Percentiles rank a stretch among this genome's conserved stretches.
These are phyloP conservation scores for Calyptommatus sinebrachiatus DNA, from an alignment of 2,113 vertebrate genomes.

Conservation along the genomic window DNA sequence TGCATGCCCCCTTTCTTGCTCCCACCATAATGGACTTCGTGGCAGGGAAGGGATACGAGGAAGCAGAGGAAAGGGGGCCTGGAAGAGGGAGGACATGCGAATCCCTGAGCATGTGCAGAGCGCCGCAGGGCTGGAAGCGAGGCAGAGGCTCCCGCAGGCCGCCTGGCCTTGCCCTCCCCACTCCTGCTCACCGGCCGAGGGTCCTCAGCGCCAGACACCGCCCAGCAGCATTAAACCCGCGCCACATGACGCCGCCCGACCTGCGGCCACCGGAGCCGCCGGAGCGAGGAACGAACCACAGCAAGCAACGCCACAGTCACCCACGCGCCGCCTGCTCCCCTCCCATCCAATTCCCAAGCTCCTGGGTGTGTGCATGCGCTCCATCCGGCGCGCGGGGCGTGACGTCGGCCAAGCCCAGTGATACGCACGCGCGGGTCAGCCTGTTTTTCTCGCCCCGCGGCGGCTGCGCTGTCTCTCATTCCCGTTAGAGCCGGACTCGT, in stretches of 20 bases:
- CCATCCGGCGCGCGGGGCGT: neutral
- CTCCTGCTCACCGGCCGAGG: conserved; percentile 36
- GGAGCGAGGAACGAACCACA: neutral
- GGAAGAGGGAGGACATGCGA: no score
- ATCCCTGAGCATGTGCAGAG: neutral
- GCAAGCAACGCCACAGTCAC: fast-evolving
- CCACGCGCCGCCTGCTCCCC: neutral
- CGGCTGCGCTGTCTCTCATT: no score
- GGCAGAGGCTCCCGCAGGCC: fast-evolving
- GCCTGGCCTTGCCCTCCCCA: neutral
- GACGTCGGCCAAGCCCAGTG: no score
- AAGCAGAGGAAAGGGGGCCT: no score
- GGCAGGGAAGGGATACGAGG: neutral
- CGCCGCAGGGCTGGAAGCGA: neutral
- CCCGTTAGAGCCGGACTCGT: neutral
- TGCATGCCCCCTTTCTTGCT: no score
- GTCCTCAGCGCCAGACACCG: conserved; percentile 33
- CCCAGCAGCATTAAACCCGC: conserved; percentile 7
- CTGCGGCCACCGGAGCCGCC: neutral
- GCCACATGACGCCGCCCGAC: conserved; percentile 38
- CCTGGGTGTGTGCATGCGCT: neutral
- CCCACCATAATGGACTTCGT: fast-evolving
- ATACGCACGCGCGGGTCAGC: no score
- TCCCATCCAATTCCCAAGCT: no score
- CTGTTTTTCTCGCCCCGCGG: no score